Evolutionary conservation across 2,888 invertebrate genomes (phyloP).

Genomic region (Chrysolina americana): DNA sequence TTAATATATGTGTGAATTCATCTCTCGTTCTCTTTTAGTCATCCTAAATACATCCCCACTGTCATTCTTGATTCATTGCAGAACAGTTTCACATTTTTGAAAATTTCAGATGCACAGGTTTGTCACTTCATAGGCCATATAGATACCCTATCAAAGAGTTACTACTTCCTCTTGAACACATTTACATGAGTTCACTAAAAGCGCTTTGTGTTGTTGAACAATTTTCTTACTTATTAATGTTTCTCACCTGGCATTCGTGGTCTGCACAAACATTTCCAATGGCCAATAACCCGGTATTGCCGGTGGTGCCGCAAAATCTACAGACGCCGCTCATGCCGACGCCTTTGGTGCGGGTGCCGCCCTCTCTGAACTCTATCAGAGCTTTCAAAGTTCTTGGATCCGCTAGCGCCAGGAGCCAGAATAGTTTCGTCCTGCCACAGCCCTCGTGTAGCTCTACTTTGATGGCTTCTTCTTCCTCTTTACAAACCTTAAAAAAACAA

Average conservation of each 20-base stretch:
- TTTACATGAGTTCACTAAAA: too few species aligned
- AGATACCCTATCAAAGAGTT: too few species aligned
- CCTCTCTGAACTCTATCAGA: conserved; percentile 90
- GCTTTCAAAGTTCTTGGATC: conserved; percentile 95
- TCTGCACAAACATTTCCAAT: conserved; percentile 96
- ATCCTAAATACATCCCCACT: too few species aligned
- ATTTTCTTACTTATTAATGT: neutral
- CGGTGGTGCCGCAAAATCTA: conserved; percentile 91
- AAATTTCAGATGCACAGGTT: too few species aligned
- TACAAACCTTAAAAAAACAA: conserved; percentile 79
- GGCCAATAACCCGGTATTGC: conserved; percentile 86
- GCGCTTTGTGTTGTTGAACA: too few species aligned
- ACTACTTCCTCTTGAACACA: too few species aligned
- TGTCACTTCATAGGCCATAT: too few species aligned
- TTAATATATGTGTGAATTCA: too few species aligned
- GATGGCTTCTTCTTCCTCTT: conserved; percentile 96
- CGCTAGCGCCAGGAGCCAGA: conserved; percentile 93
- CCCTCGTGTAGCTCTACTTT: conserved; percentile 97
- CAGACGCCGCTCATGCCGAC: conserved; percentile 79
- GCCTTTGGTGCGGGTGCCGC: conserved; percentile 71
- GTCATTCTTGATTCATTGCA: too few species aligned
- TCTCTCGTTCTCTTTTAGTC: too few species aligned
- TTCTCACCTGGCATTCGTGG: conserved; percentile 88
- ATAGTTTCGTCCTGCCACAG: conserved; percentile 95
- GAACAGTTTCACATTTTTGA: too few species aligned